Conservation (phyloP, 2,797 vertebrate genomes). For the Parauchenoglanis ngamensis region DNA sequence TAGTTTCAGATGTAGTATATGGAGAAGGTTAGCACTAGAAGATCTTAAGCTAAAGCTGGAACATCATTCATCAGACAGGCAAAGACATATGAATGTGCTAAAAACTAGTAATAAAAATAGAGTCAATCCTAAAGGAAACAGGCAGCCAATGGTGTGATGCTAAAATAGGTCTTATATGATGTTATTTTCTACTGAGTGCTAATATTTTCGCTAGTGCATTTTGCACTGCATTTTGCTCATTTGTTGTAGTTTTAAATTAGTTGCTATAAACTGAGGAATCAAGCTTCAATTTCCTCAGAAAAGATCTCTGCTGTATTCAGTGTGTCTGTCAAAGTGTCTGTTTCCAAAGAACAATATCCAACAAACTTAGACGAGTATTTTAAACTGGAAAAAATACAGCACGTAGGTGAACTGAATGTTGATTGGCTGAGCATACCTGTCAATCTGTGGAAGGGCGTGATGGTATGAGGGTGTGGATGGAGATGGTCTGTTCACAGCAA, state of each 20-base stretch:
- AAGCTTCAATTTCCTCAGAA: neutral
- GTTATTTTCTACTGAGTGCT: neutral
- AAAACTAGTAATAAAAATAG: neutral
- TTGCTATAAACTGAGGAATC: neutral
- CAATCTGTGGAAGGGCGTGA: conserved; percentile 30
- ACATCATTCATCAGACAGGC: too few relatives aligned
- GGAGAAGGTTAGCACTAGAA: too few relatives aligned
- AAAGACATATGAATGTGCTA: neutral
- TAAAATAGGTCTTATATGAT: neutral
- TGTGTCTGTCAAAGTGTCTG: neutral
- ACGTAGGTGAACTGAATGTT: neutral
- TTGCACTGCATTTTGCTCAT: neutral
- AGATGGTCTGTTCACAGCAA: conserved; percentile 28
- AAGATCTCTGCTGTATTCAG: neutral
- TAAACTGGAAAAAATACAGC: neutral
- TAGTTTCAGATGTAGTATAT: too few relatives aligned
- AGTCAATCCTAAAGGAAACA: neutral
- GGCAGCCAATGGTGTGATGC: neutral
- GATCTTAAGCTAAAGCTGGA: too few relatives aligned
- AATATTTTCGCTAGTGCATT: neutral
- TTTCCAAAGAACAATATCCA: neutral
- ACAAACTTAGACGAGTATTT: neutral
- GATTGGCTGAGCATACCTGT: conserved; percentile 41
- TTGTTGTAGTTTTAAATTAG: neutral
- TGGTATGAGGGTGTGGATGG: conserved; percentile 34